These are phyloP conservation scores for Therioaphis trifolii DNA, from an alignment of 2,888 invertebrate species.

Conservation along the genomic window DNA sequence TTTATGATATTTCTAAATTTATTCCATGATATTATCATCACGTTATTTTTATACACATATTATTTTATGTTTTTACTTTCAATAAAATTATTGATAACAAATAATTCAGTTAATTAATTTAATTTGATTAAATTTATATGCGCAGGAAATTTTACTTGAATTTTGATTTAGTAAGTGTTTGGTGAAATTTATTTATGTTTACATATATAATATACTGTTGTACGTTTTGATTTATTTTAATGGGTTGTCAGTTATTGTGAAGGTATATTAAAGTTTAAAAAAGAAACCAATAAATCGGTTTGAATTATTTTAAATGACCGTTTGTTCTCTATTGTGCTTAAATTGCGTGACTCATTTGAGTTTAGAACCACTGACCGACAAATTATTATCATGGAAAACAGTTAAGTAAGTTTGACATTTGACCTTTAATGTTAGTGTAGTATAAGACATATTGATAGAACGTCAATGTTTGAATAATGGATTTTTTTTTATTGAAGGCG, in stretches of 20 bases:
- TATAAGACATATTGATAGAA: constrained; percentile 26
- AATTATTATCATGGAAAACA: constrained; percentile 30
- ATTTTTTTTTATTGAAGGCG: not conserved
- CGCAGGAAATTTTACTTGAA: not conserved
- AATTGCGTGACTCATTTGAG: constrained; percentile 45
- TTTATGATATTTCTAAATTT: too few species aligned
- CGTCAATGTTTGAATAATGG: constrained; percentile 26
- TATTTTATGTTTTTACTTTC: too few species aligned
- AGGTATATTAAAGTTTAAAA: constrained; percentile 6
- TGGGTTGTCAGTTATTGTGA: not conserved
- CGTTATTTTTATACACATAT: too few species aligned
- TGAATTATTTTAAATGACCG: constrained; percentile 53
- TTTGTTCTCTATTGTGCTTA: constrained; percentile 31
- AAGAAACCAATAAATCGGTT: constrained; percentile 46
- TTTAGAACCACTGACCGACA: constrained; percentile 27
- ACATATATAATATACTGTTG: too few species aligned
- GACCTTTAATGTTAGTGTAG: constrained; percentile 36
- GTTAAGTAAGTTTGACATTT: constrained; percentile 21
- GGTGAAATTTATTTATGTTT: not conserved
- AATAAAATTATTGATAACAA: too few species aligned
- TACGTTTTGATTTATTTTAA: constrained; percentile 28
- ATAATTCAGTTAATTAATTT: not conserved
- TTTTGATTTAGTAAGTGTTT: not conserved
- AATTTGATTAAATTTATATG: not conserved
- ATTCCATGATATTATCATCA: too few species aligned